These are phyloP conservation scores for Muscidifurax raptorellus DNA, from an alignment of 1,140 invertebrate genomes.

Conservation along the genomic window DNA sequence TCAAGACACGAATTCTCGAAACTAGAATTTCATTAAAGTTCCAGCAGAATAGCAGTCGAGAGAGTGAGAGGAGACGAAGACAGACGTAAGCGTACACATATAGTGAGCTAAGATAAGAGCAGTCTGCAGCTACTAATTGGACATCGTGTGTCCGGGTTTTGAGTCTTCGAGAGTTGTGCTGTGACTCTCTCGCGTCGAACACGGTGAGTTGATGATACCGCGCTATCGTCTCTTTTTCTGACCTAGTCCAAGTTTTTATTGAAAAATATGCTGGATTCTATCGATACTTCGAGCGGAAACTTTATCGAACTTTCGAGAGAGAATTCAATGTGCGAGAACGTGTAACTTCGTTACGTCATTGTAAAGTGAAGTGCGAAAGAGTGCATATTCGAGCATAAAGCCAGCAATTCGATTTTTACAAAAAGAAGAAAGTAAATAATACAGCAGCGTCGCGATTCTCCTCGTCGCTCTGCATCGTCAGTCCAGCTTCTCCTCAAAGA, in stretches of 20 bases:
- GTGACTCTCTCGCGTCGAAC: not conserved
- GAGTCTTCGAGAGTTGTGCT: constrained; percentile 8
- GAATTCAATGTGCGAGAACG: too few species aligned
- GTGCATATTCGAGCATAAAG: too few species aligned
- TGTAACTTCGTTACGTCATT: too few species aligned
- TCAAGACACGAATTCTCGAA: constrained; percentile 59
- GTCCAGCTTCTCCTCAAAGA: not conserved
- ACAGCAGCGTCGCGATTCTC: not conserved
- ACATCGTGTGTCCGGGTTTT: constrained; percentile 19
- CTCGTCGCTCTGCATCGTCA: too few species aligned
- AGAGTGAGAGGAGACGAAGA: not conserved
- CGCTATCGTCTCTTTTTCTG: not conserved
- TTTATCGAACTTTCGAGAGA: too few species aligned
- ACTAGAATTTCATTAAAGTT: constrained; percentile 62
- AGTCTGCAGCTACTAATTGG: constrained; percentile 37
- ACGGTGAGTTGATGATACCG: not conserved
- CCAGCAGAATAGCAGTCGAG: not conserved
- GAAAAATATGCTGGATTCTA: too few species aligned
- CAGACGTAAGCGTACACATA: not conserved
- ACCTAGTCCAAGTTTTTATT: not conserved
- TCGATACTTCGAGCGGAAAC: too few species aligned
- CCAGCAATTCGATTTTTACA: too few species aligned
- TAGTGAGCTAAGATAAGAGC: not conserved
- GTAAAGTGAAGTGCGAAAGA: too few species aligned
- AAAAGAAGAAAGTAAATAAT: too few species aligned